Evolutionary conservation across 2,113 vertebrate species (phyloP).

Genomic region (Scophthalmus maximus): DNA sequence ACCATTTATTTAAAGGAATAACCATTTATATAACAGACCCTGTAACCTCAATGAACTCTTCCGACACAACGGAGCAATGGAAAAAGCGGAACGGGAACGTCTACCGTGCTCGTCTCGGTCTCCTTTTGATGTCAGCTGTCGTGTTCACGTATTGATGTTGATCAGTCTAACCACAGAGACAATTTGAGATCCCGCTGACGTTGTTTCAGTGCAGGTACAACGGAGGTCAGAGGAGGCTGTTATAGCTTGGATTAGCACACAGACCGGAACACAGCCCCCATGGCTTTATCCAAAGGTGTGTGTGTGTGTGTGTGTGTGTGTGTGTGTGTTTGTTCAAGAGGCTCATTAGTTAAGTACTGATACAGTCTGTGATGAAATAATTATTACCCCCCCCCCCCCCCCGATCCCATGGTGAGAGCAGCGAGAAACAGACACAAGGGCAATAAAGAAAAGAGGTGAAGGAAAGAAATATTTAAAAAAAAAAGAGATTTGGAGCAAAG

Average conservation of each 20-base stretch:
- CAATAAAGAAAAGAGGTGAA: constrained; percentile 13
- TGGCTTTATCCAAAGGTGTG: not conserved
- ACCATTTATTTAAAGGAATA: constrained; percentile 12
- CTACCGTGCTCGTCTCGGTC: not conserved
- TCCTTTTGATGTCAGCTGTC: not conserved
- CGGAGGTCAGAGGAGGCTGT: not conserved
- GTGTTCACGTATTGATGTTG: not conserved
- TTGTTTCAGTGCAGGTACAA: not conserved
- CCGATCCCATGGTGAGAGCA: not conserved
- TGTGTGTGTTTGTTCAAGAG: constrained; percentile 29
- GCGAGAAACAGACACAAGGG: not conserved
- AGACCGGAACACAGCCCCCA: not conserved
- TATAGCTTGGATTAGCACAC: not conserved
- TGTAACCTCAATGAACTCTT: constrained; percentile 8
- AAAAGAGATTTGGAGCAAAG: constrained; percentile 19
- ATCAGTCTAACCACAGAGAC: not conserved
- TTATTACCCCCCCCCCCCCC: constrained; percentile 19
- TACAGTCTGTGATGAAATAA: constrained; percentile 28
- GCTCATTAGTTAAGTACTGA: not conserved
- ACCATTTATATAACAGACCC: constrained; percentile 4
- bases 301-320: constrained; percentile 9
- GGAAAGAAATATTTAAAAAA: constrained; percentile 4
- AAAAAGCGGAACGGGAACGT: not conserved
- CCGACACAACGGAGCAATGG: not conserved
- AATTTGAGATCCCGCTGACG: not conserved